These are phyloP conservation scores for Sapayoa aenigma DNA, from an alignment of 2,113 vertebrate species.

Conservation along the genomic window DNA sequence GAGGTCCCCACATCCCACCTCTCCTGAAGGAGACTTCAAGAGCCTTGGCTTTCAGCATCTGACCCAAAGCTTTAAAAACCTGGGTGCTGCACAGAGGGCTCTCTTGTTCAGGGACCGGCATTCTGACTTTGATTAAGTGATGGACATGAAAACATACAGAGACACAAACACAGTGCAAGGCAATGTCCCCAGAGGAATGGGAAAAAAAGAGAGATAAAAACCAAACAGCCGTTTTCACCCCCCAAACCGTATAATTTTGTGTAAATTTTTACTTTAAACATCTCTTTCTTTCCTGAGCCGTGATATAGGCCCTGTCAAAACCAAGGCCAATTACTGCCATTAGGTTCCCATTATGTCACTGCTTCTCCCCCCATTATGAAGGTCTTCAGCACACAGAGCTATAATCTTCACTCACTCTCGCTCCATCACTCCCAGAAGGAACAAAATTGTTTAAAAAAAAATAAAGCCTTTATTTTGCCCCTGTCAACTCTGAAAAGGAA, in stretches of 20 bases:
- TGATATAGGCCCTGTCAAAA: constrained; percentile 99
- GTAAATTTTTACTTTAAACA: constrained; percentile 97
- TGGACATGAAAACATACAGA: constrained; percentile 59
- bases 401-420: constrained; percentile 99
- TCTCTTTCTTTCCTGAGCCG: constrained; percentile 91
- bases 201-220: constrained; percentile 76
- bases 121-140: constrained; percentile 67
- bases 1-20: neutral
- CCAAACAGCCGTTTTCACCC: constrained; percentile 90
- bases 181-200: constrained; percentile 60
- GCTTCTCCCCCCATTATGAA: constrained; percentile 85
- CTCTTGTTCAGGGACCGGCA: constrained; percentile 51
- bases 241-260: constrained; percentile 96
- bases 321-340: constrained; percentile 98
- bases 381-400: constrained; percentile 90
- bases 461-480: constrained; percentile 83
- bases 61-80: constrained; percentile 16
- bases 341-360: constrained; percentile 99
- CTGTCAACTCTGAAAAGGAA: constrained; percentile 83
- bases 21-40: constrained; percentile 10
- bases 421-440: constrained; percentile 89
- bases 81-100: fast-evolving
- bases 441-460: constrained; percentile 87
- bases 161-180: constrained; percentile 62
- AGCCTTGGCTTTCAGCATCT: neutral